phyloP scores from a whole-genome alignment of 37 sponge, comb jelly and placozoan genomes.

The Aplysina aerophoba region DNA sequence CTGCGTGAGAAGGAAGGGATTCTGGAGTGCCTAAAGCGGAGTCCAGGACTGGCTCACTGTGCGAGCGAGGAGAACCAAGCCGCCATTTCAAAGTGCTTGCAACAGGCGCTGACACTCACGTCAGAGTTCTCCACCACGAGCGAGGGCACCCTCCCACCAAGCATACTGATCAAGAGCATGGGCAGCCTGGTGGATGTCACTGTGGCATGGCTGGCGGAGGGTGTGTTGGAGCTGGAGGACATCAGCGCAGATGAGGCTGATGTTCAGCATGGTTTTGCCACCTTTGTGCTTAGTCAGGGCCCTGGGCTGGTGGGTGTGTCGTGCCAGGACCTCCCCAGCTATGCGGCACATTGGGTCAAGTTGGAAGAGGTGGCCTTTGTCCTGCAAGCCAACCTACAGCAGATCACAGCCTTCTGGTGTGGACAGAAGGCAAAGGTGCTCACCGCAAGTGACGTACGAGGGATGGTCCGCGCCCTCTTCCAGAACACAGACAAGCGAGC shows the following conservation, averaged over 20 bases:
- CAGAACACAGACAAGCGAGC: slow-evolving; percentile 34
- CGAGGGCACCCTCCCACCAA: slow-evolving; percentile 42
- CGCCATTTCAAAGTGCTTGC: not conserved
- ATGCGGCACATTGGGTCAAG: slow-evolving; percentile 50
- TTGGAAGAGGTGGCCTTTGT: slow-evolving; percentile 70
- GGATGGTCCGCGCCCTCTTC: slow-evolving; percentile 17
- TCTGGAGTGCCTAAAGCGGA: slow-evolving; percentile 36
- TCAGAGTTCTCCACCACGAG: not conserved
- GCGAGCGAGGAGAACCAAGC: not conserved
- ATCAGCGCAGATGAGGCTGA: slow-evolving; percentile 68
- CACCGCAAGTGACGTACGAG: slow-evolving; percentile 10
- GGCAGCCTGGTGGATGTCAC: slow-evolving; percentile 57
- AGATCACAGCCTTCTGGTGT: slow-evolving; percentile 66
- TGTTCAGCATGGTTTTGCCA: slow-evolving; percentile 41
- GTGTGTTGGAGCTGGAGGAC: slow-evolving; percentile 74
- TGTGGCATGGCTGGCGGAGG: slow-evolving; percentile 41
- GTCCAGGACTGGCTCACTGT: not conserved
- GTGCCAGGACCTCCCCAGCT: not conserved
- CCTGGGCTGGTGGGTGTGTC: not conserved
- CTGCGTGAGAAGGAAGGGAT: slow-evolving; percentile 56
- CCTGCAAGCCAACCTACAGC: slow-evolving; percentile 56
- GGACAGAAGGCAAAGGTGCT: not conserved
- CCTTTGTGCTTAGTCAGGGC: slow-evolving; percentile 5
- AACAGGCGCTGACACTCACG: not conserved
- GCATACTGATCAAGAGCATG: slow-evolving; percentile 45